These are phyloP conservation scores for Zaprionus lineosus DNA, from an alignment of 2,888 invertebrate species.

Conservation along the genomic window DNA sequence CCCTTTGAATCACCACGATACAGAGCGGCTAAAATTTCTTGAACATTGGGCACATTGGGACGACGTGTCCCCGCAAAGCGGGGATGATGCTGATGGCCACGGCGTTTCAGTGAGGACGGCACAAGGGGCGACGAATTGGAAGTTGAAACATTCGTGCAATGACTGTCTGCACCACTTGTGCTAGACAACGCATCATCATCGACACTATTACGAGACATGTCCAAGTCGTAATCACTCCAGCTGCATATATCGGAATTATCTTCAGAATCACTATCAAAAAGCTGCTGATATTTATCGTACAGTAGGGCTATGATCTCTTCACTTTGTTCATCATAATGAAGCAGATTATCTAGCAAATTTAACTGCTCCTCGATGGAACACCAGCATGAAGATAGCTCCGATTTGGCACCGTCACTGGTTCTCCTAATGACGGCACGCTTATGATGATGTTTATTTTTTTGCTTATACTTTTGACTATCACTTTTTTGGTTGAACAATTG, in stretches of 20 bases:
- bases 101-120: constrained; percentile 83
- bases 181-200: constrained; percentile 71
- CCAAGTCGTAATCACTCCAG: constrained; percentile 58
- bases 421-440: constrained; percentile 36
- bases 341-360: constrained; percentile 79
- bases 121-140: constrained; percentile 50
- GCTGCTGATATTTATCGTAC: constrained; percentile 56
- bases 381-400: constrained; percentile 81
- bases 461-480: constrained; percentile 52
- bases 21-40: constrained; percentile 82
- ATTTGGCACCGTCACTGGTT: constrained; percentile 44
- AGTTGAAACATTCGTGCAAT: constrained; percentile 50
- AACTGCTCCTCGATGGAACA: constrained; percentile 81
- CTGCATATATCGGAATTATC: constrained; percentile 41
- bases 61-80: constrained; percentile 86
- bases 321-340: constrained; percentile 81
- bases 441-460: constrained; percentile 40
- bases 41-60: constrained; percentile 84
- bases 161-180: constrained; percentile 73
- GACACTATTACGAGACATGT: constrained; percentile 36
- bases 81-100: constrained; percentile 90
- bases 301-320: constrained; percentile 62
- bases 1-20: constrained; percentile 81
- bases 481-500: constrained; percentile 45
- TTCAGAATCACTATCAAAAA: constrained; percentile 26